These are phyloP conservation scores for Clunio marinus DNA, from an alignment of 2,888 invertebrate species.

Conservation along the genomic window DNA sequence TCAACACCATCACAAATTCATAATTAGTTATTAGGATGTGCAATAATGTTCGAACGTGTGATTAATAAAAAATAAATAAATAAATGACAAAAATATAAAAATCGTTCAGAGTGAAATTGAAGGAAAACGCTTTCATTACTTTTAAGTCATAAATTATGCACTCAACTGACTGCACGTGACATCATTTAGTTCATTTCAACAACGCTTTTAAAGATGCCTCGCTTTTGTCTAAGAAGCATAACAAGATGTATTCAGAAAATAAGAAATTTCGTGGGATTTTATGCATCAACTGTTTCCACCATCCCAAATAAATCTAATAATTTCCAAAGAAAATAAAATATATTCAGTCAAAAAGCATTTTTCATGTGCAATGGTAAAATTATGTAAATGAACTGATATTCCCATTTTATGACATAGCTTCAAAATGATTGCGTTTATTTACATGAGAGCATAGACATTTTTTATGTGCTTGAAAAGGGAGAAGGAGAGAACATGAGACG, in stretches of 20 bases:
- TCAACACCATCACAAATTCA: no score
- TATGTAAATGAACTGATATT: conserved; percentile 18
- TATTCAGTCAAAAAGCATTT: not conserved
- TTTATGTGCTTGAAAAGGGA: not conserved
- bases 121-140: not conserved
- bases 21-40: no score
- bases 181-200: not conserved
- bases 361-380: conserved; percentile 10
- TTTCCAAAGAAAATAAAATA: not conserved
- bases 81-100: no score
- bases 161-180: conserved; percentile 7
- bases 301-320: no score
- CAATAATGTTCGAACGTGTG: no score
- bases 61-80: no score
- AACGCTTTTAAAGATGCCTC: not conserved
- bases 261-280: not conserved
- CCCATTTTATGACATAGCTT: not conserved
- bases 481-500: not conserved
- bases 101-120: not conserved
- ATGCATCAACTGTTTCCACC: no score
- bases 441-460: not conserved
- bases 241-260: not conserved
- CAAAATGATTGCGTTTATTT: not conserved
- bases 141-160: not conserved
- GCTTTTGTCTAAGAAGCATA: not conserved